phyloP scores from a whole-genome alignment of 2,888 invertebrate genomes.

The Eristalis intricaria region DNA sequence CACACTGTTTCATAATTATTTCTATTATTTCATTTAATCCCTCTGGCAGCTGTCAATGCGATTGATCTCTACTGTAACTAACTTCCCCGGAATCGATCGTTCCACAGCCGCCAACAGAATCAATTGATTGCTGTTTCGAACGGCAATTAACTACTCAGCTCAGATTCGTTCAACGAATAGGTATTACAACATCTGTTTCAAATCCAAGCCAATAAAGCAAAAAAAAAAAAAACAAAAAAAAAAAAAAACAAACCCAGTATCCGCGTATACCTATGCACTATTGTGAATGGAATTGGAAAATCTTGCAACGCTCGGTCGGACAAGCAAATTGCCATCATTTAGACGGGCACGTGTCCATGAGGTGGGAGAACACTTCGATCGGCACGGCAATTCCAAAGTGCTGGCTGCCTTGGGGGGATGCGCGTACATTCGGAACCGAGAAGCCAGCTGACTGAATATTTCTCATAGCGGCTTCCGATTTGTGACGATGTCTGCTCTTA shows the following conservation, averaged over 20 bases:
- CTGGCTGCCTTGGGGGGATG: not conserved
- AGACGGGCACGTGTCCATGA: constrained; percentile 32
- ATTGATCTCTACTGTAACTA: not conserved
- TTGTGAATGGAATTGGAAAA: not conserved
- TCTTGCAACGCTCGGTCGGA: not conserved
- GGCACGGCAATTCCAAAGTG: not conserved
- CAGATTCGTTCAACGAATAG: not conserved
- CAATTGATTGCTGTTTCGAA: not conserved
- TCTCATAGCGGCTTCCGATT: not conserved
- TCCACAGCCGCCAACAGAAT: not conserved
- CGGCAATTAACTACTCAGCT: not conserved
- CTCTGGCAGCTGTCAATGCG: not conserved
- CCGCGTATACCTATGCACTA: not conserved
- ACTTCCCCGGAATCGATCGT: not conserved
- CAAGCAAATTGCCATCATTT: constrained; percentile 2
- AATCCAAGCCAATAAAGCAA: not conserved
- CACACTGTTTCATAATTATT: not conserved
- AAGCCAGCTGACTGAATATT: not conserved
- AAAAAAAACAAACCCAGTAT: not conserved
- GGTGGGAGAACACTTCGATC: constrained; percentile 5
- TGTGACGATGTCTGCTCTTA: not conserved
- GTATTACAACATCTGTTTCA: not conserved
- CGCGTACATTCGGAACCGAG: not conserved
- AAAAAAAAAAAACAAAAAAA: not conserved
- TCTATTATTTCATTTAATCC: not conserved